A percentile compares a stretch with the other conserved stretches of the same genome.
Conservation (phyloP, 2,888 invertebrate species). For the Coenonympha glycerion region DNA sequence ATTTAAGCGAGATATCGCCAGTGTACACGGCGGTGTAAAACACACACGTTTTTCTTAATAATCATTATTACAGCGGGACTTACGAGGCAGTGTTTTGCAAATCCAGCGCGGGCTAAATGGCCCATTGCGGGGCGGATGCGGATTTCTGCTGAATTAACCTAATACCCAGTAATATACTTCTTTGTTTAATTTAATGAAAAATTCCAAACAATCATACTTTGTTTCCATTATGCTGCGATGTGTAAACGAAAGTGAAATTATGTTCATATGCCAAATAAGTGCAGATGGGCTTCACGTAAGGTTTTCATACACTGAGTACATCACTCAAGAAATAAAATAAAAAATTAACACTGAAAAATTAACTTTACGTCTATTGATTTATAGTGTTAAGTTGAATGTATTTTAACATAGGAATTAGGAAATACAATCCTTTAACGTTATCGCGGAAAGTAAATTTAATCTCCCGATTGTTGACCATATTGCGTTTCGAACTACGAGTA, state of each 20-base stretch:
- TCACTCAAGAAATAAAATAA: too few relatives aligned
- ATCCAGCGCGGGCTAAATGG: constrained; percentile 61
- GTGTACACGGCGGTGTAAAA: constrained; percentile 8
- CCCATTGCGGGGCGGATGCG: constrained; percentile 59
- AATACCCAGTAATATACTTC: constrained; percentile 60
- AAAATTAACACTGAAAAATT: too few relatives aligned
- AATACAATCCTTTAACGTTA: too few relatives aligned
- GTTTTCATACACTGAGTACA: too few relatives aligned
- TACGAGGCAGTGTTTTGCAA: constrained; percentile 63
- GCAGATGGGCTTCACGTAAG: too few relatives aligned
- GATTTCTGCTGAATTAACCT: constrained; percentile 60
- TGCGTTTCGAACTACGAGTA: too few relatives aligned
- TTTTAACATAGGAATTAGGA: too few relatives aligned
- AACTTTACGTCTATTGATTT: too few relatives aligned
- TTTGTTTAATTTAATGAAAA: constrained; percentile 52
- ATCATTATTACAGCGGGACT: constrained; percentile 52
- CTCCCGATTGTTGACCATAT: too few relatives aligned
- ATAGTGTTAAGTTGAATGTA: too few relatives aligned
- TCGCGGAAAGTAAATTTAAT: too few relatives aligned
- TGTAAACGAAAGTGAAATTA: constrained; percentile 29
- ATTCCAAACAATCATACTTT: constrained; percentile 39
- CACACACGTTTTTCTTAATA: constrained; percentile 62
- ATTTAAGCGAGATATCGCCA: constrained; percentile 32
- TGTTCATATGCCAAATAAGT: too few relatives aligned
- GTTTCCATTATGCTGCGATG: constrained; percentile 31